Percentiles rank a stretch among this genome's conserved stretches.
Evolutionary conservation across 2,888 invertebrate species (phyloP).

Genomic region (Agonum fuliginosum): DNA sequence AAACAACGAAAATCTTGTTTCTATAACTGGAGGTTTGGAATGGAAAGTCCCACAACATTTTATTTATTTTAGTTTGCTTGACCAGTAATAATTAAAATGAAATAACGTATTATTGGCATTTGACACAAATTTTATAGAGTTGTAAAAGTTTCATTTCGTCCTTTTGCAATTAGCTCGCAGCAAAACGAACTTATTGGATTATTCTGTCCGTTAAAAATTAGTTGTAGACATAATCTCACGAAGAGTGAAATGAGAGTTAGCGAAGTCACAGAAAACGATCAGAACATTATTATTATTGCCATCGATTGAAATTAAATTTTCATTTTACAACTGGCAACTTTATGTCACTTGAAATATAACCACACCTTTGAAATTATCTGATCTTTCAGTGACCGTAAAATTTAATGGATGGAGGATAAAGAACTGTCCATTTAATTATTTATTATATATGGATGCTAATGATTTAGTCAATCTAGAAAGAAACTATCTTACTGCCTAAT

Average conservation of each 20-base stretch:
- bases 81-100: conserved; percentile 31
- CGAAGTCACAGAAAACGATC: not conserved
- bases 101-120: conserved; percentile 15
- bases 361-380: too few relatives aligned
- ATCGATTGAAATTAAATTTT: conserved; percentile 8
- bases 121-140: conserved; percentile 14
- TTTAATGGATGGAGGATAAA: too few relatives aligned
- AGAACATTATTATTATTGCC: conserved; percentile 6
- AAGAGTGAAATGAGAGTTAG: not conserved
- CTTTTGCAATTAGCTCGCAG: conserved; percentile 10
- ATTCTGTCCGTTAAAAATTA: conserved; percentile 11
- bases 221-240: not conserved
- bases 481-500: too few relatives aligned
- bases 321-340: too few relatives aligned
- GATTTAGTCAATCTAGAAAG: too few relatives aligned
- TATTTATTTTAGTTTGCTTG: conserved; percentile 23
- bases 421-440: too few relatives aligned
- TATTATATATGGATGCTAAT: too few relatives aligned
- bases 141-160: conserved; percentile 28
- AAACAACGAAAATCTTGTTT: too few relatives aligned
- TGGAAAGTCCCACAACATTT: too few relatives aligned
- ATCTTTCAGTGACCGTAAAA: too few relatives aligned
- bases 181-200: conserved; percentile 25
- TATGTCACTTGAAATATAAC: too few relatives aligned
- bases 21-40: too few relatives aligned